A percentile compares a stretch with the other conserved stretches of the same genome.
Conservation (phyloP, 2,113 vertebrate species). For the Hippotragus niger region DNA sequence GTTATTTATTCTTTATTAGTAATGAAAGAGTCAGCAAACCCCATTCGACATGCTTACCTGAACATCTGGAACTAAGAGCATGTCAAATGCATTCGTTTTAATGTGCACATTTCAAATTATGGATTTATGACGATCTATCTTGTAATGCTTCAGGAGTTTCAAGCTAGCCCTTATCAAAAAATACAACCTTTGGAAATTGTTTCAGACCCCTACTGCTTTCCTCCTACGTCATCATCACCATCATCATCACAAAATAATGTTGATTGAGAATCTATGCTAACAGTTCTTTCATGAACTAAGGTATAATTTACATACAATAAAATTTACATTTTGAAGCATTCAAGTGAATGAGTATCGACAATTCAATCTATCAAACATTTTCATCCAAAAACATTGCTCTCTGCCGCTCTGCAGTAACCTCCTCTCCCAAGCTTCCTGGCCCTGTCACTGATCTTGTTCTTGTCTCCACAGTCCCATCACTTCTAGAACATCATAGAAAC, state of each 20-base stretch:
- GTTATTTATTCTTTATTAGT: constrained; percentile 44
- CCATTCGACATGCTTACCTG: constrained; percentile 2
- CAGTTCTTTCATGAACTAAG: not conserved
- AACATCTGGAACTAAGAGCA: constrained; percentile 40
- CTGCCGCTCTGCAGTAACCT: rapidly evolving
- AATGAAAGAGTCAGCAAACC: not conserved
- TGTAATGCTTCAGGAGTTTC: constrained; percentile 17
- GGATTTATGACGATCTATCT: not conserved
- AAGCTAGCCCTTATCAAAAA: constrained; percentile 13
- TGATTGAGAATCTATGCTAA: not conserved
- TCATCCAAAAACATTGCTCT: not conserved
- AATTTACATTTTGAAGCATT: not conserved
- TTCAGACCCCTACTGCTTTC: not conserved
- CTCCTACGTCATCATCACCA: not conserved
- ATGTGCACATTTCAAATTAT: constrained; percentile 39
- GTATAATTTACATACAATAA: not conserved
- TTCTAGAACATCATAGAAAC: not conserved
- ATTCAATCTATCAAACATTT: not conserved
- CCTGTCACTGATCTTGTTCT: not conserved
- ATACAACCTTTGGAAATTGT: not conserved
- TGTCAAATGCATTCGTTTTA: constrained; percentile 29
- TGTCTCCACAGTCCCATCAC: not conserved
- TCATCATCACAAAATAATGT: not conserved
- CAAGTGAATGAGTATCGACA: not conserved
- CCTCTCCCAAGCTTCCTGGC: not conserved